Base-by-base conservation (phyloP, 2,113 vertebrate species). In the Rhipidura dahli region DNA sequence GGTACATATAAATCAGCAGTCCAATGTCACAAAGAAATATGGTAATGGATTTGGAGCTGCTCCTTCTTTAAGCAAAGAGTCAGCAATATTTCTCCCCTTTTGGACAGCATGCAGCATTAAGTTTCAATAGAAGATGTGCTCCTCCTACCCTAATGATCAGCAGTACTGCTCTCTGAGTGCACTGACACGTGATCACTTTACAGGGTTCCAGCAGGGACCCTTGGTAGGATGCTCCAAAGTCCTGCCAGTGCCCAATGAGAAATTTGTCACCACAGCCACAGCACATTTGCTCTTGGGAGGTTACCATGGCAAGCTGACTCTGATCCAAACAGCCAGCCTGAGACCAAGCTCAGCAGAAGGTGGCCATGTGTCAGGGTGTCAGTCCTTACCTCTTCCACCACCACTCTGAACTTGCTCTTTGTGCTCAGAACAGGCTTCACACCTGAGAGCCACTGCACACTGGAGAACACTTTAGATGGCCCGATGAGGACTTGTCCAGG, bases 391-490 rank as follows among this genome's bases (percentile, higher is more conserved):
- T 99, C 99, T 91, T 99, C 99, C 31, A 99, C 99, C 88, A 99
- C 98, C 90, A 99, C 99, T 51, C 99, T 98, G 97, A 99, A 99
- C 97, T 99, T 99, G 98, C 99, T 99, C 97, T 99, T 99, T 90
- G 99, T 99, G 97, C 99, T 99, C 87, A 99, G 98, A 49, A 99
- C 99, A 7, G 99, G 99, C 95, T 99, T 99, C 96, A 99, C 99
- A 30, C 99, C 99, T 0, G 99, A 99, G 40, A 99, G 97, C 99
- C 99, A 99, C 96, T 99, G 99, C 53, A 99, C 99, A 1, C 98
- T 99, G 77, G 99, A 99, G 97, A 99, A 99, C 88, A 99, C 99
- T 96, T 99, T 99, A 70, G 99, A 99, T 0, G 99, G 99, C 31
- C 99, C 99, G 0, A 99, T 99, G 93, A 99, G 98, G 92, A 99